Base-by-base conservation (phyloP, 2,113 vertebrate genomes). In the Ceyx margarethae region DNA sequence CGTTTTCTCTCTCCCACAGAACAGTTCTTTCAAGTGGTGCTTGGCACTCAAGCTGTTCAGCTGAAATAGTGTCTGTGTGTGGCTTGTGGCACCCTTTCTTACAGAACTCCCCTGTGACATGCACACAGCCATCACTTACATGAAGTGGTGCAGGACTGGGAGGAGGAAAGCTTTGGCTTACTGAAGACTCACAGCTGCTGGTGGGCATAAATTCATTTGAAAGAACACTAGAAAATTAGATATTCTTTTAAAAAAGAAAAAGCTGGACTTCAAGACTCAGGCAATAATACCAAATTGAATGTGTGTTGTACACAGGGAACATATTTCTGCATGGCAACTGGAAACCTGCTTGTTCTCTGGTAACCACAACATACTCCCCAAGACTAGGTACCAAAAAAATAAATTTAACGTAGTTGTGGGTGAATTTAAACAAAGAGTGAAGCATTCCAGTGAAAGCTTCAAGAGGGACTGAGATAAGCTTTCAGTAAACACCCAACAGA, bases 11-110 rank as follows among this genome's bases (percentile, higher is more conserved):
- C 84, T 83, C 25, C n/a, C 71, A 87, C 42, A 92, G 85, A 93
- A 89, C 13, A 50, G 56, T 28, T 92, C 91, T 94, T 93, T 92
- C 50, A 91, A 94, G 87, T 57, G 66, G 74, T 73, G 75, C 75
- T 72, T 92, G 81, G 89, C 71, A 92, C 84, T 35, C 69, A 68
- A 76, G 62, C 66, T 31, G 66, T 13, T 46, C 29, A 84, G 71
- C 66, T 94, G 74, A 93, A 92, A 79, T 33, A 72, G 26, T 68
- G 78, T 29, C 87, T 87, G 72, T 84, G 75, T 78, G 62, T 76
- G 50, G 72, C 48, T 78, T 42, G 21, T 57, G 50, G 45, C 28
- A 76, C 14, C 50, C 45, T 45, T 67, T 54, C 89, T 40, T 28
- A 53, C 62, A 81, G 53, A 53, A 13, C 56, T 67, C 26, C 28